Conservation (phyloP, 2,888 invertebrate genomes). For the Rapana venosa region DNA sequence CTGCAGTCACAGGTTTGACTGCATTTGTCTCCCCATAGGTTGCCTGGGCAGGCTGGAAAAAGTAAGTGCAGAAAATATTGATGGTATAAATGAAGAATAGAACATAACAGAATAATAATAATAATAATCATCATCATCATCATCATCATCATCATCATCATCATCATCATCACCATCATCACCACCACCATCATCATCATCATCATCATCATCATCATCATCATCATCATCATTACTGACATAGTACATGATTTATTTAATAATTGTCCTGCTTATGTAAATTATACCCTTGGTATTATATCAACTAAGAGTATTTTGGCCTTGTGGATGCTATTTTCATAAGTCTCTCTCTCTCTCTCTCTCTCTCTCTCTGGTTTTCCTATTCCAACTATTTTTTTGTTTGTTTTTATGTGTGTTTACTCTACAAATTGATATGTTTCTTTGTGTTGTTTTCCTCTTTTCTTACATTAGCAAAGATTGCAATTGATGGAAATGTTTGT, state of each 20-base stretch:
- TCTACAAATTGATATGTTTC: too few species aligned
- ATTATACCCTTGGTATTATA: too few species aligned
- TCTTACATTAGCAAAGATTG: too few species aligned
- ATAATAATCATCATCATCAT: neutral
- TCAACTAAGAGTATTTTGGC: too few species aligned
- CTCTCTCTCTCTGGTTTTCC: too few species aligned
- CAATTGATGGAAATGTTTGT: too few species aligned
- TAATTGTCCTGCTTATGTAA: too few species aligned
- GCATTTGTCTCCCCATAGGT: conserved; percentile 52
- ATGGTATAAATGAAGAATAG: neutral
- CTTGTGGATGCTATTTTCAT: too few species aligned
- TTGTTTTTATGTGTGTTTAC: too few species aligned
- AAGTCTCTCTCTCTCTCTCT: too few species aligned
- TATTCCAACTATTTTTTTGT: too few species aligned
- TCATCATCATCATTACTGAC: neutral
- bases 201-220: neutral
- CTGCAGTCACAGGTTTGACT: conserved; percentile 49
- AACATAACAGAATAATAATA: neutral
- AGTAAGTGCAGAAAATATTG: neutral
- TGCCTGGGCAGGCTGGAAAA: conserved; percentile 47
- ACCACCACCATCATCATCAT: neutral
- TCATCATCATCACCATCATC: neutral
- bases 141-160: neutral
- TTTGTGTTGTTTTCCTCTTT: too few species aligned
- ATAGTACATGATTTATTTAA: neutral